Conservation (phyloP, 1,140 invertebrate genomes). For the Drosophila burlai region DNA sequence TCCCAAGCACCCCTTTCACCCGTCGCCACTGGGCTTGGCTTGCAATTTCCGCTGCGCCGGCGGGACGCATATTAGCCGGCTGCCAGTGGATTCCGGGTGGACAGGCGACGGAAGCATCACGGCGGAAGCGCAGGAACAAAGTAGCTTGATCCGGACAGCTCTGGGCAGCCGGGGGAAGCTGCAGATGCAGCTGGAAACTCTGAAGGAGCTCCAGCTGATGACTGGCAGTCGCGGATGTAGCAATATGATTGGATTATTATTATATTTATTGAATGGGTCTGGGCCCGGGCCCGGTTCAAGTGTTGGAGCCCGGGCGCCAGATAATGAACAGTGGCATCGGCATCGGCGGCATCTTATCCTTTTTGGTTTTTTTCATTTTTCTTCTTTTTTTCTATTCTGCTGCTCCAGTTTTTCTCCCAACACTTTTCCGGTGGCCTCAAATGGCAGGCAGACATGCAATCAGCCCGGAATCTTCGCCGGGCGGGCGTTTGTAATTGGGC, state of each 20-base stretch:
- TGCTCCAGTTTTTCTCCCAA: slow-evolving; percentile 21
- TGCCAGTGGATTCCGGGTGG: slow-evolving; percentile 34
- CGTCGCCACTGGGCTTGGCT: slow-evolving; percentile 39
- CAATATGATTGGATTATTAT: slow-evolving; percentile 83
- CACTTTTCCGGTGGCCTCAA: slow-evolving; percentile 35
- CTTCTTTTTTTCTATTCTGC: not conserved
- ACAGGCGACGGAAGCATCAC: slow-evolving; percentile 43
- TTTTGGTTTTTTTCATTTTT: slow-evolving; percentile 4
- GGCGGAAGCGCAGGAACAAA: slow-evolving; percentile 52
- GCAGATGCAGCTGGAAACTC: slow-evolving; percentile 2
- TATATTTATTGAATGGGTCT: slow-evolving; percentile 74
- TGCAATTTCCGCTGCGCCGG: slow-evolving; percentile 75
- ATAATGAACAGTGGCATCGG: slow-evolving; percentile 41
- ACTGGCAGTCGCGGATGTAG: slow-evolving; percentile 73
- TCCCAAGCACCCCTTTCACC: not conserved
- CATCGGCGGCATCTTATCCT: slow-evolving; percentile 20
- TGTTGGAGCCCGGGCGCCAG: slow-evolving; percentile 23
- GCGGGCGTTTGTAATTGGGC: slow-evolving; percentile 62
- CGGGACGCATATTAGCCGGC: slow-evolving; percentile 68
- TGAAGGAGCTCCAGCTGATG: slow-evolving; percentile 50
- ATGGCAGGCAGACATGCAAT: slow-evolving; percentile 75
- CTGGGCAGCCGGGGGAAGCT: slow-evolving; percentile 10
- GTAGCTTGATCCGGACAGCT: slow-evolving; percentile 54
- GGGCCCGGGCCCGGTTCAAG: slow-evolving; percentile 37
- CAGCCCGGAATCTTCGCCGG: slow-evolving; percentile 38